phyloP scores from a whole-genome alignment of 1,140 invertebrate genomes.

The Aphidius gifuensis region DNA sequence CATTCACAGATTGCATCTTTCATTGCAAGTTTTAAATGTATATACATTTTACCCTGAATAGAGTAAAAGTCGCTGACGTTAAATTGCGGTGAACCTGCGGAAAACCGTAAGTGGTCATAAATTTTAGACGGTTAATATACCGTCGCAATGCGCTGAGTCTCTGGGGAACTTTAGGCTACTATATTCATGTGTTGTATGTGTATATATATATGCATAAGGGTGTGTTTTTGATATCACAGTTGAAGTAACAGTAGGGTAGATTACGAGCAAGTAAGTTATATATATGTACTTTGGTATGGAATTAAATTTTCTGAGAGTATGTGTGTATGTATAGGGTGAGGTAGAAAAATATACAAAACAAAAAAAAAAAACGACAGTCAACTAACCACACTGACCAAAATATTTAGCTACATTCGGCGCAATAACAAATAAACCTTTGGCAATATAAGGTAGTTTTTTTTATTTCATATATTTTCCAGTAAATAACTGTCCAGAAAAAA shows the following conservation, averaged over 20 bases:
- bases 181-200: neutral
- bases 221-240: neutral
- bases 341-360: slow-evolving; percentile 20
- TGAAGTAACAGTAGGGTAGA: slow-evolving; percentile 19
- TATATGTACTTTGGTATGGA: neutral
- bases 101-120: slow-evolving; percentile 32
- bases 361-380: slow-evolving; percentile 5
- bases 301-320: slow-evolving; percentile 21
- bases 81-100: slow-evolving; percentile 28
- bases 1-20: slow-evolving; percentile 12
- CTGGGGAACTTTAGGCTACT: neutral
- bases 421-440: slow-evolving; percentile 15
- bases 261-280: slow-evolving; percentile 22
- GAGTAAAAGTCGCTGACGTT: slow-evolving; percentile 17
- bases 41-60: slow-evolving; percentile 3
- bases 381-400: slow-evolving; percentile 30
- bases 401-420: slow-evolving; percentile 4
- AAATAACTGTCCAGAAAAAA: neutral
- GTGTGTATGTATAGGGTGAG: slow-evolving; percentile 12
- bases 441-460: slow-evolving; percentile 5
- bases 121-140: slow-evolving; percentile 33
- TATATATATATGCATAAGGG: neutral
- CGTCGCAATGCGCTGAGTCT: slow-evolving; percentile 26
- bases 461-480: neutral
- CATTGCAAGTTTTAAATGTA: slow-evolving; percentile 11